A percentile compares a stretch with the other conserved stretches of the same genome.
Conservation (phyloP, 2,888 invertebrate genomes). For the Lasioglossum oenotherae region DNA sequence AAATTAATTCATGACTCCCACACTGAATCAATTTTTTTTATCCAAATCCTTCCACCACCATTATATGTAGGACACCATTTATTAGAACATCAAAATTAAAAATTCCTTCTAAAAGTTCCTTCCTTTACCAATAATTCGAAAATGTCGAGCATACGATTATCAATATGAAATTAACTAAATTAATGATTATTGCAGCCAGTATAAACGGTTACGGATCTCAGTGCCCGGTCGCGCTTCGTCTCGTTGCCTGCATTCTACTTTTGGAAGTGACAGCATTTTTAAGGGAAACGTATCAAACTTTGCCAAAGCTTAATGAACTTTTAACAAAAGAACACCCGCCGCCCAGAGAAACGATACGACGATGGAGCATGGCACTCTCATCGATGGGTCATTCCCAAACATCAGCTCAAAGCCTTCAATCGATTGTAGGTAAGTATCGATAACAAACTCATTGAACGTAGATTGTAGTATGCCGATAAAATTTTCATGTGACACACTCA, state of each 20-base stretch:
- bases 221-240: conserved; percentile 94
- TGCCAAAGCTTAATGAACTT: conserved; percentile 90
- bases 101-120: background rate
- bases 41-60: too few species aligned
- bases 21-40: too few species aligned
- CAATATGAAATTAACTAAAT: background rate
- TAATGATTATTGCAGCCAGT: conserved; percentile 85
- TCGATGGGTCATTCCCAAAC: conserved; percentile 98
- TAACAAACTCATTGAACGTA: background rate
- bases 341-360: conserved; percentile 93
- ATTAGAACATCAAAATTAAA: background rate
- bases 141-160: background rate
- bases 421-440: conserved; percentile 89
- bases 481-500: conserved; percentile 8
- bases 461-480: background rate
- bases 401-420: conserved; percentile 96
- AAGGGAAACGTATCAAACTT: conserved; percentile 96
- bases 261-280: conserved; percentile 98
- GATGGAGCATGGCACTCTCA: conserved; percentile 98
- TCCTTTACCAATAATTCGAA: background rate
- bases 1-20: too few species aligned
- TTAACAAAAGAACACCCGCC: conserved; percentile 91
- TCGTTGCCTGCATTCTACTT: conserved; percentile 97
- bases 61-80: background rate
- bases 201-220: conserved; percentile 90